Conservation (phyloP, 2,797 vertebrate genomes). For the Hydrolagus colliei region DNA sequence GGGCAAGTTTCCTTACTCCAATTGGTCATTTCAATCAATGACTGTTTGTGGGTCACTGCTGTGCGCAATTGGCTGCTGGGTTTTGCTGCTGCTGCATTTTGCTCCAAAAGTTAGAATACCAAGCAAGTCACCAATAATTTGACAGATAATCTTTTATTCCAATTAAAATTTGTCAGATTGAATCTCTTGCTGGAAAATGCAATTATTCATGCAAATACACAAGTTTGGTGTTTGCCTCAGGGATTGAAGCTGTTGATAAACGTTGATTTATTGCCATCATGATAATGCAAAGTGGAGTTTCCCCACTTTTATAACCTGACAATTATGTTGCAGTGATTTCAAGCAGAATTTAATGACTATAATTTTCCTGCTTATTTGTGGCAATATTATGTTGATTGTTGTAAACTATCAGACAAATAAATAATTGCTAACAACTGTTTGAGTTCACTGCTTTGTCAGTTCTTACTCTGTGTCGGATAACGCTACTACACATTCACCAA, state of each 20-base stretch:
- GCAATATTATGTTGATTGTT: neutral
- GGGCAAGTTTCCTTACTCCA: too few relatives aligned
- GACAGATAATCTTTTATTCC: neutral
- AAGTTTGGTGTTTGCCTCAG: neutral
- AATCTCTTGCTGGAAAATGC: neutral
- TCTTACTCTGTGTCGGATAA: neutral
- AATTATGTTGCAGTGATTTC: neutral
- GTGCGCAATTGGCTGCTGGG: too few relatives aligned
- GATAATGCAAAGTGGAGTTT: neutral
- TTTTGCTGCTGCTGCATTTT: too few relatives aligned
- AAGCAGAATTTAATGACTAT: neutral
- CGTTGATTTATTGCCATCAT: neutral
- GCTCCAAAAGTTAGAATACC: neutral
- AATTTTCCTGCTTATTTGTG: neutral
- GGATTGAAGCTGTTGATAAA: neutral
- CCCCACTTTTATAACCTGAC: neutral
- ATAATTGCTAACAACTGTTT: slow-evolving; percentile 1
- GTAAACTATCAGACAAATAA: neutral
- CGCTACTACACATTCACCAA: neutral
- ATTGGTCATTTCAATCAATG: too few relatives aligned
- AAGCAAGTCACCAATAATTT: neutral
- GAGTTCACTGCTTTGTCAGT: slow-evolving; percentile 2
- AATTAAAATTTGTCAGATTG: neutral
- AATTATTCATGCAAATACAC: slow-evolving; percentile 11
- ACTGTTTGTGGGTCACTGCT: too few relatives aligned